Base-by-base conservation (phyloP, 2,113 vertebrate species). In the Pleuronectes platessa region DNA sequence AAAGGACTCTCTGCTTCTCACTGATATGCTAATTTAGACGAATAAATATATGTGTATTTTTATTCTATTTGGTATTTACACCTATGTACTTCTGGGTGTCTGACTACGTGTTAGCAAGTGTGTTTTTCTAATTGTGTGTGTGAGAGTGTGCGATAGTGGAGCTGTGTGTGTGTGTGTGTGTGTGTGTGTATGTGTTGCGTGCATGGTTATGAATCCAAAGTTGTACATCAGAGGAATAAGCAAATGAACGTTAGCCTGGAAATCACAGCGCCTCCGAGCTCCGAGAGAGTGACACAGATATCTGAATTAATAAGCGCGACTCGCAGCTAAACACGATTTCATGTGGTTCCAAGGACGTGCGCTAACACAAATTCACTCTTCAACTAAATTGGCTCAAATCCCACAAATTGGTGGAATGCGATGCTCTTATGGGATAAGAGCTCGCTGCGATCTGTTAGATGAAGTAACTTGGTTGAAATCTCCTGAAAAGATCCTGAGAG, bases 401-500 rank as follows among this genome's bases (percentile, higher is more conserved):
- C 40, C 18, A 40, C n/a, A 74, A 71, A 74, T 47, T 15, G 10
- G 12, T 59, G 31, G n/a, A 10, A 21, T 11, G 42, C 27, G n/a
- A n/a, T 37, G 58, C 21, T 27, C 17, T 75, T 71, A 24, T 0
- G 51, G 42, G 6, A 59, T 15, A 21, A 55, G 62, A 60, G 55
- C 54, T 6, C 31, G 49, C 23, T 11, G 18, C 7, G 4, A 14
- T 65, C 66, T 61, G 24, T 26, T 9, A 53, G 69, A 83, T 83
- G 58, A 74, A 89, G 60, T 27, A 78, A 84, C 72, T 63, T 6
- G 9, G 64, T 14, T 55, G 68, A 86, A 88, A 86, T 74, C 66
- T 49, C 1, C 24, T 24, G 6, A 35, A 4, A 31, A 21, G 35
- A 61, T 65, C 71, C 27, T 27, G 12, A 79, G 64, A 12, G 26